Percentiles rank a stretch among this genome's conserved stretches.
These are phyloP conservation scores for Sebastiscus tertius DNA, from an alignment of 2,797 vertebrate species.

Conservation along the genomic window DNA sequence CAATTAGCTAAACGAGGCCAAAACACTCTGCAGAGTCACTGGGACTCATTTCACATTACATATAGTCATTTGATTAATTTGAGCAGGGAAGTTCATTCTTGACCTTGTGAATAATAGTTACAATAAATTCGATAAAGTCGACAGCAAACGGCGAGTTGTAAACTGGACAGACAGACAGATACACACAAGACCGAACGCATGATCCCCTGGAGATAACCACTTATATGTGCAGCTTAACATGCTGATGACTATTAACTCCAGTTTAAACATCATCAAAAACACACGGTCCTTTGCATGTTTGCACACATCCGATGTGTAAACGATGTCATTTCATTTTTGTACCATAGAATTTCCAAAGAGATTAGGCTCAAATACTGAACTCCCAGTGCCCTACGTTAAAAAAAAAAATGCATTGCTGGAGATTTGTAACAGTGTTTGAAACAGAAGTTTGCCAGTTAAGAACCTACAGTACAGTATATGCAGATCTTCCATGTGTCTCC, in stretches of 20 bases:
- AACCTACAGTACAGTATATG: not conserved
- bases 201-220: too few species aligned
- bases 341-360: not conserved
- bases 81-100: not conserved
- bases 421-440: not conserved
- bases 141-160: not conserved
- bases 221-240: not conserved
- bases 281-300: not conserved
- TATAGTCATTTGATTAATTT: not conserved
- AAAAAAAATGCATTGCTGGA: not conserved
- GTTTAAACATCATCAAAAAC: not conserved
- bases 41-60: not conserved
- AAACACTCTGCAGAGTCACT: not conserved
- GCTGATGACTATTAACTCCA: not conserved
- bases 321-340: not conserved
- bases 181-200: not conserved
- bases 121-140: not conserved
- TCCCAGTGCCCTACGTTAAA: not conserved
- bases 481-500: not conserved
- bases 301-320: not conserved
- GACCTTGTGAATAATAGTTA: not conserved
- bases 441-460: not conserved
- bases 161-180: not conserved
- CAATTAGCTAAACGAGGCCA: not conserved
- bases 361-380: not conserved